Conservation (phyloP, 2,113 vertebrate species). For the Rhineura floridana region DNA sequence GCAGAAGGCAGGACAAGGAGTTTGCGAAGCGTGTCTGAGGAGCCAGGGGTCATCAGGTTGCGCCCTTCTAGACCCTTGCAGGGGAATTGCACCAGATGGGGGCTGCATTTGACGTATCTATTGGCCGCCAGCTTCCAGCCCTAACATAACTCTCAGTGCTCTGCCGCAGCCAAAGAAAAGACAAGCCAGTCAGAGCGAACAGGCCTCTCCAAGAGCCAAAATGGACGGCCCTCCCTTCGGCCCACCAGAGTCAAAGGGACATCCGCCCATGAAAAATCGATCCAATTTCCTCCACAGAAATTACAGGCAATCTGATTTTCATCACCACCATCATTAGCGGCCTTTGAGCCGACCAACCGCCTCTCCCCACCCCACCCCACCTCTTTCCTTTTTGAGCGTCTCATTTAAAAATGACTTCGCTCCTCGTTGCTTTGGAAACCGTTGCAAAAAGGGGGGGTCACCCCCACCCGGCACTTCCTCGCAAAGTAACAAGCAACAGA, state of each 20-base stretch:
- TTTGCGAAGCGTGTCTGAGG: not conserved
- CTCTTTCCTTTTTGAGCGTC: conserved; percentile 48
- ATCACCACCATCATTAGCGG: conserved; percentile 63
- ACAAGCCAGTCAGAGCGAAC: too few relatives aligned
- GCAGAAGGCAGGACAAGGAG: not conserved
- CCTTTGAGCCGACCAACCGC: conserved; percentile 74
- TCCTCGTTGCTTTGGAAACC: conserved; percentile 80
- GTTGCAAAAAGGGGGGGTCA: conserved; percentile 71
- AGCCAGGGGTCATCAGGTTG: too few relatives aligned
- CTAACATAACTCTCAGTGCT: not conserved
- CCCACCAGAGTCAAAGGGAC: conserved; percentile 42
- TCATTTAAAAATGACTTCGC: conserved; percentile 68
- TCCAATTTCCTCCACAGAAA: conserved; percentile 61
- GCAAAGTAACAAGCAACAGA: conserved; percentile 91
- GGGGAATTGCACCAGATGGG: not conserved
- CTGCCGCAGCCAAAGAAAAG: not conserved
- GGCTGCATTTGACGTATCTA: not conserved
- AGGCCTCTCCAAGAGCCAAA: not conserved
- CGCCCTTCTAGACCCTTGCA: not conserved
- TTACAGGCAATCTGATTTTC: conserved; percentile 58
- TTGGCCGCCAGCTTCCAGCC: not conserved
- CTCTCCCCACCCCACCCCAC: conserved; percentile 28
- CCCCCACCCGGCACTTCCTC: conserved; percentile 61
- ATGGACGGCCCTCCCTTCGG: not conserved
- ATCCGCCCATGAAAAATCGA: conserved; percentile 58